Evolutionary conservation across 2,888 invertebrate genomes (phyloP).

Genomic region (Leucophenga maculata): DNA sequence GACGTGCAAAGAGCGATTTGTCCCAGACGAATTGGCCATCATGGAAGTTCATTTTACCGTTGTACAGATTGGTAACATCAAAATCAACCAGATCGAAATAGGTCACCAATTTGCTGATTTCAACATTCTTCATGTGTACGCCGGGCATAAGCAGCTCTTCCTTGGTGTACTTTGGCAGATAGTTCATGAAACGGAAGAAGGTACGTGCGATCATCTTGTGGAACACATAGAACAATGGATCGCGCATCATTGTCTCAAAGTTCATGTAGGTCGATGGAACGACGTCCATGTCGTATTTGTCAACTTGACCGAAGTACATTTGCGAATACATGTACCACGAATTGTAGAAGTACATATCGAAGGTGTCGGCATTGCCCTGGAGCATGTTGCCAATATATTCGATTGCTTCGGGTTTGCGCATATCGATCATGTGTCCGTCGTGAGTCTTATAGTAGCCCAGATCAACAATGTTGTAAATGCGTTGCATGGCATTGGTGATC

Average conservation of each 20-base stretch:
- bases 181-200: constrained; percentile 76
- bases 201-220: constrained; percentile 77
- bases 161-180: constrained; percentile 76
- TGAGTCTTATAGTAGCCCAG: constrained; percentile 70
- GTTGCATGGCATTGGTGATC: constrained; percentile 65
- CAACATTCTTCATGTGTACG: constrained; percentile 77
- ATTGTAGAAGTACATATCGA: constrained; percentile 63
- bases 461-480: constrained; percentile 74
- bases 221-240: constrained; percentile 81
- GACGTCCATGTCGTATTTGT: constrained; percentile 44
- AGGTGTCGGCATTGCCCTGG: constrained; percentile 73
- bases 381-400: constrained; percentile 76
- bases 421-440: constrained; percentile 59
- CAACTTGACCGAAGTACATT: constrained; percentile 55
- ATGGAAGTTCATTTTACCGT: constrained; percentile 65
- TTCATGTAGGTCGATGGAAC: constrained; percentile 79
- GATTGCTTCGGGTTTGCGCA: constrained; percentile 72
- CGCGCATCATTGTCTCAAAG: constrained; percentile 79
- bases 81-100: constrained; percentile 79
- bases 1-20: constrained; percentile 74
- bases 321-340: constrained; percentile 61
- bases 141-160: constrained; percentile 77
- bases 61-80: constrained; percentile 74
- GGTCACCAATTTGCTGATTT: constrained; percentile 79
- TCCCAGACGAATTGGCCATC: constrained; percentile 71